phyloP scores from a whole-genome alignment of 2,888 invertebrate species.

The Acanthoscelides obtectus region DNA sequence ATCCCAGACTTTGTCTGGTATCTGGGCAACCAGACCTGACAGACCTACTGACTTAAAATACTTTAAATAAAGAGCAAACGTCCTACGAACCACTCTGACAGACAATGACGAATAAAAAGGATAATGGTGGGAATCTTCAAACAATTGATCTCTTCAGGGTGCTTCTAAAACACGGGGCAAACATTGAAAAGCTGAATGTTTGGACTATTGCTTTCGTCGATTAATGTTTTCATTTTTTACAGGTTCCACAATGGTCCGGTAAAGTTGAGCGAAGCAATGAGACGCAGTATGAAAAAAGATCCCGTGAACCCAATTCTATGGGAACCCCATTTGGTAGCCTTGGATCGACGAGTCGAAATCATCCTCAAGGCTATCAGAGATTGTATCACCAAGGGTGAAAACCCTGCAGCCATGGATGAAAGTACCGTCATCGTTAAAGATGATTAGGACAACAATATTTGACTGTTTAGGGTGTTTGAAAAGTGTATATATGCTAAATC shows the following conservation, averaged over 20 bases:
- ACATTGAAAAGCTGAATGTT: too few species aligned
- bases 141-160: too few species aligned
- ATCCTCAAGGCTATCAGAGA: slow-evolving; percentile 78
- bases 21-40: too few species aligned
- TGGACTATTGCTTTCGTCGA: too few species aligned
- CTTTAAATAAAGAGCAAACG: too few species aligned
- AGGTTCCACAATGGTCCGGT: slow-evolving; percentile 77
- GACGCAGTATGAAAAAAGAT: slow-evolving; percentile 73
- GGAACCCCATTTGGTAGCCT: slow-evolving; percentile 85
- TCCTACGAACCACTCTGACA: too few species aligned
- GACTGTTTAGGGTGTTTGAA: not conserved
- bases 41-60: too few species aligned
- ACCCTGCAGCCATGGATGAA: slow-evolving; percentile 31
- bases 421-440: slow-evolving; percentile 10
- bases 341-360: slow-evolving; percentile 82
- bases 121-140: too few species aligned
- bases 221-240: slow-evolving; percentile 35
- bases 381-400: slow-evolving; percentile 58
- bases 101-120: too few species aligned
- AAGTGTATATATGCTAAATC: not conserved
- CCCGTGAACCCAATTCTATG: slow-evolving; percentile 85
- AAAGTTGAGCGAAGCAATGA: slow-evolving; percentile 71
- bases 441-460: not conserved
- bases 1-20: too few species aligned
- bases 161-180: too few species aligned